Evolutionary conservation across 2,888 invertebrate species (phyloP), one percentile per base, ranked within the genome.

Genomic region (Scaptomyza parva): DNA sequence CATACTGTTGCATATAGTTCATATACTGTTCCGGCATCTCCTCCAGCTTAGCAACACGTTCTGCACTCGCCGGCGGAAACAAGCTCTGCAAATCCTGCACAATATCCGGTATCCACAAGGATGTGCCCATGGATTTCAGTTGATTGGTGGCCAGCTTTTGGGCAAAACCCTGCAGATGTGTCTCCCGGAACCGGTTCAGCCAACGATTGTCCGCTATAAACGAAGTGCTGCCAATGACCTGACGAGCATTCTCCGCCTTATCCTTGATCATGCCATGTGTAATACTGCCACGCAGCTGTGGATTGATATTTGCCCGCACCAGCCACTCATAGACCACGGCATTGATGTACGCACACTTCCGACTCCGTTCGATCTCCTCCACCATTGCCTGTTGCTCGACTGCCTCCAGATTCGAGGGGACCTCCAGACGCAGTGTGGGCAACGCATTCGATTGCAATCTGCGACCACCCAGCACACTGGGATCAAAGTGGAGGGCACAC

Each of bases 301-400:
- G 89, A 84, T 90, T 90, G 0, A 90, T 73, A 33, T 90, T 90
- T 35, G 90, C 91, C 4, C 91, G 76, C 8, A 91, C 86, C 30
- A 91, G 60, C 91, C 91, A 91, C 59, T 91, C 91, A 43, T 90
- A 90, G 28, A 91, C 91, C 2, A 91, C 90, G 2, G 90, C 89
- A 77, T 90, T 90, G 20, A 91, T 86, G 41, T 89, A 91, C 43
- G 90, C 89, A 61, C 91, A 89, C 43, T 91, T 90, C 12, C 89
- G 73, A 43, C 91, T 90, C 0, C 89, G 73, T n/a, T 90, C 90
- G 12, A 90, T 87, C 54, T 89, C 89, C 54, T 91, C 91, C 8
- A 90, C 81, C 80, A 89, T 87, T 2, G 90, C 89, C 61, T 89
- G 89, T 41, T 89, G 89, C 47, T 90, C 90, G 12, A 89, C 88